Evolutionary conservation across 1,140 invertebrate genomes (phyloP).

Genomic region (Nasonia vitripennis): DNA sequence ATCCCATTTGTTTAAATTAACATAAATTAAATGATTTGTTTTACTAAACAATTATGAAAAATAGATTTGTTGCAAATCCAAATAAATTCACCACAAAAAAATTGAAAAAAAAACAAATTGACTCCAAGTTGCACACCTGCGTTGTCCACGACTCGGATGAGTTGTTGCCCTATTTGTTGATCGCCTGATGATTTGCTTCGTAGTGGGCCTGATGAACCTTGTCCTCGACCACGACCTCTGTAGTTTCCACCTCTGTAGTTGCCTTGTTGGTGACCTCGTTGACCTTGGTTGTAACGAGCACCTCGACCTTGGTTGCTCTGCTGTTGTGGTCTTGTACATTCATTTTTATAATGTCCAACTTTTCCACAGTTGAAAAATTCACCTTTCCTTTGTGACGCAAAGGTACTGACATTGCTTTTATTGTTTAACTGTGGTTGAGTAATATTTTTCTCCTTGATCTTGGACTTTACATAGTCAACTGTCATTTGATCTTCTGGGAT

Average conservation of each 20-base stretch:
- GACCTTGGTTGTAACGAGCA: neutral
- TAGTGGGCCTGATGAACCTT: neutral
- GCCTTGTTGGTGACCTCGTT: constrained; percentile 52
- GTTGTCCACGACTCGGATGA: constrained; percentile 28
- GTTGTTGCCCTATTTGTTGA: neutral
- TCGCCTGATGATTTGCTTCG: neutral
- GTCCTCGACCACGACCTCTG: constrained; percentile 56
- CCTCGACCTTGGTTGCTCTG: no score
- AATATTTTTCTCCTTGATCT: constrained; percentile 68
- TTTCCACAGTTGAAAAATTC: no score
- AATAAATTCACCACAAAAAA: no score
- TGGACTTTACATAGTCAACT: constrained; percentile 67
- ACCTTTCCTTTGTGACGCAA: no score
- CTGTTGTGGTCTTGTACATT: no score
- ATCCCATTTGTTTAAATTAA: no score
- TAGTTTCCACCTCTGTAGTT: constrained; percentile 53
- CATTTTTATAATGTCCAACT: no score
- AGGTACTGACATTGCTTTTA: constrained; percentile 53
- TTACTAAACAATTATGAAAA: no score
- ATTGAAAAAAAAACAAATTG: no score
- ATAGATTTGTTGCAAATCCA: no score
- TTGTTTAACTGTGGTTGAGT: constrained; percentile 61
- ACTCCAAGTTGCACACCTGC: neutral
- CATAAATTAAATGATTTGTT: no score
- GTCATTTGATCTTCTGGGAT: constrained; percentile 65